Percentiles rank a stretch among this genome's conserved stretches.
phyloP scores from a whole-genome alignment of 2,797 vertebrate species.

The Molothrus aeneus region DNA sequence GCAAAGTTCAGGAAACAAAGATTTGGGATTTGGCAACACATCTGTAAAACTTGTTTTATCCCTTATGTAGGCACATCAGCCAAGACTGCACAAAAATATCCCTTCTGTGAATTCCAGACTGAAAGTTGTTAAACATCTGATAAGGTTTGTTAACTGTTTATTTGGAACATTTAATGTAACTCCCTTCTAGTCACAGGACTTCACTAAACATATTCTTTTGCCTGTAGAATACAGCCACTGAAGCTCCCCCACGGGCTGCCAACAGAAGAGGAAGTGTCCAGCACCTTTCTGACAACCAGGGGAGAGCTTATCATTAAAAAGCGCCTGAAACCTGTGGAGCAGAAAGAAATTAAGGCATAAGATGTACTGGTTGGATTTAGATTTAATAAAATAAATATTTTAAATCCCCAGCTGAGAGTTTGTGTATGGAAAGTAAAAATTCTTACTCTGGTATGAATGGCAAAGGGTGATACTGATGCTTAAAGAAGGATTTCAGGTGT shows the following conservation, averaged over 20 bases:
- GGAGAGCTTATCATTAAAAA: conserved; percentile 87
- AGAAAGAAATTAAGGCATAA: conserved; percentile 77
- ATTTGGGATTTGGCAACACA: neutral
- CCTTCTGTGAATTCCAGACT: conserved; percentile 88
- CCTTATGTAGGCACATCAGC: conserved; percentile 77
- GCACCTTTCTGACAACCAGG: conserved; percentile 85
- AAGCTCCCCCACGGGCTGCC: conserved; percentile 90
- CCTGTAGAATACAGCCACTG: conserved; percentile 87
- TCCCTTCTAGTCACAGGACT: neutral
- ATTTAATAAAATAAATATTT: conserved; percentile 57
- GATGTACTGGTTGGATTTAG: neutral
- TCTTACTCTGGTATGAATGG: neutral
- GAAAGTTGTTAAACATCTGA: conserved; percentile 91
- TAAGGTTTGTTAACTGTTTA: conserved; percentile 82
- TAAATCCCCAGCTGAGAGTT: neutral
- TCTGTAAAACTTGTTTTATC: neutral
- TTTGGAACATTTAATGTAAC: neutral
- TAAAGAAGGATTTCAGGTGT: neutral
- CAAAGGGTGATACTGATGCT: neutral
- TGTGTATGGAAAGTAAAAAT: neutral
- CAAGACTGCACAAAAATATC: conserved; percentile 93
- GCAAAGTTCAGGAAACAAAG: neutral
- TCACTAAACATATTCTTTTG: conserved; percentile 14
- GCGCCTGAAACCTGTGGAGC: conserved; percentile 77
- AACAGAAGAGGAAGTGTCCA: conserved; percentile 86